A percentile compares a stretch with the other conserved stretches of the same genome.
Evolutionary conservation across 1,140 invertebrate species (phyloP).

Genomic region (Drosophila novamexicana): DNA sequence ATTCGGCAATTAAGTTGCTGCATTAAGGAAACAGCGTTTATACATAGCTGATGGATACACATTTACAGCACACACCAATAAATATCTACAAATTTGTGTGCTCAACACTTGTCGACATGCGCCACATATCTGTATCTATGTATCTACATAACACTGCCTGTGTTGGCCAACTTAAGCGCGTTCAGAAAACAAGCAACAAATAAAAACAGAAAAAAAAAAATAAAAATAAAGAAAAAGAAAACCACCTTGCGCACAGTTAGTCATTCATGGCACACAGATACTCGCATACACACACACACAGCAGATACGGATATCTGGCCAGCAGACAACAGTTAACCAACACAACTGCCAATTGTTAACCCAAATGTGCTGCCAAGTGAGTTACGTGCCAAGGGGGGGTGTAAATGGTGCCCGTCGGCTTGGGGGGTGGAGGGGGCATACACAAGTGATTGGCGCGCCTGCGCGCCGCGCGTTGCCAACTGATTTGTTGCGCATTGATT

Average conservation of each 20-base stretch:
- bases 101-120: conserved; percentile 31
- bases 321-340: conserved; percentile 74
- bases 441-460: conserved; percentile 59
- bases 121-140: conserved; percentile 19
- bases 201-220: conserved; percentile 1
- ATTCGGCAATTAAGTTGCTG: conserved; percentile 68
- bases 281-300: conserved; percentile 2
- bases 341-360: conserved; percentile 71
- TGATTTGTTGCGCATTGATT: conserved; percentile 81
- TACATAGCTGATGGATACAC: conserved; percentile 32
- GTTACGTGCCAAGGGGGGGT: conserved; percentile 40
- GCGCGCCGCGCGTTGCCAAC: conserved; percentile 73
- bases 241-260: conserved; percentile 79
- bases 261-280: conserved; percentile 57
- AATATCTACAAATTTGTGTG: conserved; percentile 21
- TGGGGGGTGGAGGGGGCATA: neutral
- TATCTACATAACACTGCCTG: conserved; percentile 26
- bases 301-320: conserved; percentile 52
- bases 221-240: conserved; percentile 51
- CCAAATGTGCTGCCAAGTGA: conserved; percentile 81
- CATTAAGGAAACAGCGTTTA: conserved; percentile 69
- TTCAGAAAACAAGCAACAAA: conserved; percentile 18
- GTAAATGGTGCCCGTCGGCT: neutral
- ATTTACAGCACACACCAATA: conserved; percentile 48
- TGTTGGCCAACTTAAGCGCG: conserved; percentile 19